phyloP scores from a whole-genome alignment of 2,888 invertebrate species.

The Muschampia plurimacula region DNA sequence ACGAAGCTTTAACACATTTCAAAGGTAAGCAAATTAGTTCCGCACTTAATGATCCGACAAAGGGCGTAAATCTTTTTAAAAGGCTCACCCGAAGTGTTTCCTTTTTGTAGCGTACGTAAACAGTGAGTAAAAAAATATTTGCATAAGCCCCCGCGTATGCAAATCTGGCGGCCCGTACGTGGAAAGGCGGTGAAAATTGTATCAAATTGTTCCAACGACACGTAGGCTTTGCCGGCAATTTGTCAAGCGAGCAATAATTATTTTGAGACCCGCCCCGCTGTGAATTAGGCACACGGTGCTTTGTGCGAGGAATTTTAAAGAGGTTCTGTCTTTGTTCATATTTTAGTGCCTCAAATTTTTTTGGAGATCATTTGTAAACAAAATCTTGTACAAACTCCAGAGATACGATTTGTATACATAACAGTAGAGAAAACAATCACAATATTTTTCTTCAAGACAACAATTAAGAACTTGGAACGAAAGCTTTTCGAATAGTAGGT shows the following conservation, averaged over 20 bases:
- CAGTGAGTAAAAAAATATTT: slow-evolving; percentile 83
- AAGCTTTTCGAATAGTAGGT: neutral
- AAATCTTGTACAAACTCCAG: too few relatives aligned
- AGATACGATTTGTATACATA: too few relatives aligned
- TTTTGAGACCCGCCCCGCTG: slow-evolving; percentile 65
- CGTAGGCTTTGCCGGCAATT: slow-evolving; percentile 79
- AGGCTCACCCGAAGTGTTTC: slow-evolving; percentile 78
- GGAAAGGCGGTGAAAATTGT: slow-evolving; percentile 81
- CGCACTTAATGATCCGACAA: slow-evolving; percentile 85
- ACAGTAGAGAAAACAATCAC: too few relatives aligned
- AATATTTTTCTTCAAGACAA: too few relatives aligned
- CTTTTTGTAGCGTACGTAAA: slow-evolving; percentile 75
- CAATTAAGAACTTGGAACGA: too few relatives aligned
- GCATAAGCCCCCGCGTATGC: slow-evolving; percentile 83
- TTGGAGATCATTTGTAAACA: neutral
- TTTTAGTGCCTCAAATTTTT: neutral
- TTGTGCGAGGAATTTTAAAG: slow-evolving; percentile 46
- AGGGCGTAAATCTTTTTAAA: slow-evolving; percentile 85
- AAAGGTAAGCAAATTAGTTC: slow-evolving; percentile 86
- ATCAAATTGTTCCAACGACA: slow-evolving; percentile 83
- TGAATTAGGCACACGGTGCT: slow-evolving; percentile 57
- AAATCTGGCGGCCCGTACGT: slow-evolving; percentile 75
- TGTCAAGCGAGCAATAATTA: slow-evolving; percentile 83
- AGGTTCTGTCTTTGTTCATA: slow-evolving; percentile 26
- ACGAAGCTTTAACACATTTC: slow-evolving; percentile 82